phyloP scores from a whole-genome alignment of 1,140 invertebrate species.

The Dufourea novaeangliae region DNA sequence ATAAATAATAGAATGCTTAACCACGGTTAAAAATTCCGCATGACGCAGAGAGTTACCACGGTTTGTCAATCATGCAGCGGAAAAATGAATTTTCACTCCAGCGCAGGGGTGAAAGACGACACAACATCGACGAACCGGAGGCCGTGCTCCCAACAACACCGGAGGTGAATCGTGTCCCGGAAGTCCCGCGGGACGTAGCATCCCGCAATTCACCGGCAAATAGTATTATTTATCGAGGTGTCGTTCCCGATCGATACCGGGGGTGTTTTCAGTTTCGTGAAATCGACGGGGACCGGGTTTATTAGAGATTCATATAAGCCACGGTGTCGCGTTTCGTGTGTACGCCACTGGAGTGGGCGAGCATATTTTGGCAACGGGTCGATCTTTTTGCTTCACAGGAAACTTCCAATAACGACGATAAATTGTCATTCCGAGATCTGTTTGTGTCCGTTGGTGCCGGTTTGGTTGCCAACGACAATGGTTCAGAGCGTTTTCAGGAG shows the following conservation, averaged over 20 bases:
- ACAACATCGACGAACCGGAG: constrained; percentile 4
- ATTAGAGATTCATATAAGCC: constrained; percentile 22
- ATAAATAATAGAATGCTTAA: not conserved
- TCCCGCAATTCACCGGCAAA: not conserved
- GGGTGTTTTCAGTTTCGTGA: constrained; percentile 18
- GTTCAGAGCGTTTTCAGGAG: too few species aligned
- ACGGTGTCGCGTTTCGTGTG: too few species aligned
- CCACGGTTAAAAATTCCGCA: not conserved
- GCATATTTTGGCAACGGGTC: not conserved
- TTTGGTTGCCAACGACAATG: too few species aligned
- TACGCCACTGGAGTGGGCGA: not conserved
- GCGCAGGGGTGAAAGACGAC: not conserved
- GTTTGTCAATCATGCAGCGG: not conserved
- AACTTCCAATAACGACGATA: not conserved
- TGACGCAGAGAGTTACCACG: not conserved
- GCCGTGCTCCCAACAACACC: not conserved
- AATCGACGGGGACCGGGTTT: not conserved
- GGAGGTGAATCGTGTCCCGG: constrained; percentile 6
- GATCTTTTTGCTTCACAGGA: not conserved
- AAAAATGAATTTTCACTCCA: not conserved
- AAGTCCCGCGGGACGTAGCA: constrained; percentile 11
- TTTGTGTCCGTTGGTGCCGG: constrained; percentile 9
- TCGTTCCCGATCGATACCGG: not conserved
- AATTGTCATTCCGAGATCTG: constrained; percentile 4
- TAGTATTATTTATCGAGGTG: constrained; percentile 32